Base-by-base conservation (phyloP, 2,888 invertebrate species). In the Phoenoteleia sp. region DNA sequence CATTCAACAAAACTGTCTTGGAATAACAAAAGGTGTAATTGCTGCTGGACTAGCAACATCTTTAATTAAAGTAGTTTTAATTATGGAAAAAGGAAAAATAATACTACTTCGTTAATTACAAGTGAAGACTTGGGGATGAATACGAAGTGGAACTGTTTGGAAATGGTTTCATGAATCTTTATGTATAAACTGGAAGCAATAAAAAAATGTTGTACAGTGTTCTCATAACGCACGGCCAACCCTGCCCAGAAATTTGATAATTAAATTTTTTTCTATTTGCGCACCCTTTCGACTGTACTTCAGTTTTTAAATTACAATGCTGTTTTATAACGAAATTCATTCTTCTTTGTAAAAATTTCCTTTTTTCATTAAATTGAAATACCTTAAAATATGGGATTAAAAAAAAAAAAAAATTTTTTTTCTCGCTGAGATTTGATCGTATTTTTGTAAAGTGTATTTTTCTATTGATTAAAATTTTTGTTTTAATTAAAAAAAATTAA, bases 61-160 rank as follows among this genome's bases (percentile, higher is more conserved):
- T 33, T 56, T 56, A 56, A 56, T 56, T 56, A 56, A 56, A 56
- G 29, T 56, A 15, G 56, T 56, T 56, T 25, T 33, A 56, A 56
- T 56, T 29, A 13, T 56, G 29, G 17, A 56, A 56, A 29, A 6
- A 25, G 9, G 17, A 29, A 56, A 52, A 25, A 52, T 25, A 25
- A 25, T 15, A 17, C 56, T 33, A 29, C 29, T 27, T 56, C 17
- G 15, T 33, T 60, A 23, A 60, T 60, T 60, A 60, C 60, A 39
- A 39, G 39, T 42, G 13, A 60, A 39, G 60, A 39, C 60, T 39
- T 15, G 39, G 39, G 25, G 39, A 60, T 60, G 60, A 60, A 60
- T 60, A 60, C 25, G 29, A 60, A 60, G 60, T 60, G 19, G 39
- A 60, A 54, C n/a, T 49, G 49, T 54, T 54, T 54, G 19, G 17